Conservation (phyloP, 2,888 invertebrate genomes). For the Arrhopalites spinosus region DNA sequence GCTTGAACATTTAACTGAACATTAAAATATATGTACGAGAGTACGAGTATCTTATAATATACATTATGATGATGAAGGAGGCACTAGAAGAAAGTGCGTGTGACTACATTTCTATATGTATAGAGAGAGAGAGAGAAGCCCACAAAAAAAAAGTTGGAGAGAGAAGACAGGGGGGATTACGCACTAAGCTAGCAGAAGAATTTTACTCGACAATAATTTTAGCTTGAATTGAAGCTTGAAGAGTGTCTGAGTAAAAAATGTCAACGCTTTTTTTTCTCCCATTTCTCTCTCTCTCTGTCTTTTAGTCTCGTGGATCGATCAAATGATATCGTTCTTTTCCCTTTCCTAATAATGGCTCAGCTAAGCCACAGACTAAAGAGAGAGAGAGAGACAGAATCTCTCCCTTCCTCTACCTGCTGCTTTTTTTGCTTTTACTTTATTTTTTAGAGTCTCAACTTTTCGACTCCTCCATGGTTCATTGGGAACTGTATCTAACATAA, state of each 20-base stretch:
- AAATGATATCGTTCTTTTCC: conserved; percentile 40
- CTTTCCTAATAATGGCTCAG: conserved; percentile 2
- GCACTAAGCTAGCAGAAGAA: conserved; percentile 53
- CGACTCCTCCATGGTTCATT: background rate
- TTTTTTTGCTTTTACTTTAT: background rate
- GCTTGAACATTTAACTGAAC: background rate
- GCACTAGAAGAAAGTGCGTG: conserved; percentile 21
- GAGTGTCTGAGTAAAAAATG: conserved; percentile 45
- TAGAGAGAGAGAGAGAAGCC: conserved; percentile 30
- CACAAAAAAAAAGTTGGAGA: conserved; percentile 44
- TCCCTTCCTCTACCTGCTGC: background rate
- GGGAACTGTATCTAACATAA: background rate
- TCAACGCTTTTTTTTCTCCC: conserved; percentile 40
- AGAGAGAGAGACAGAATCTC: conserved; percentile 5
- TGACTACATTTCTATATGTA: conserved; percentile 18
- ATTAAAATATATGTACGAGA: background rate
- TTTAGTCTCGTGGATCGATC: conserved; percentile 27
- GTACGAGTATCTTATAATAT: background rate
- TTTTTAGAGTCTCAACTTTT: background rate
- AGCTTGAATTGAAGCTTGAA: conserved; percentile 37
- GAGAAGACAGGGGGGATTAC: conserved; percentile 36
- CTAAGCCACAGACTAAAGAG: too few relatives aligned
- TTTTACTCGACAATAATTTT: conserved; percentile 50
- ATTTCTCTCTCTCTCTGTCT: conserved; percentile 3
- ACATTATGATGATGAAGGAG: background rate